These are phyloP conservation scores for Cathartes aura DNA, from an alignment of 2,113 vertebrate species.

Conservation along the genomic window DNA sequence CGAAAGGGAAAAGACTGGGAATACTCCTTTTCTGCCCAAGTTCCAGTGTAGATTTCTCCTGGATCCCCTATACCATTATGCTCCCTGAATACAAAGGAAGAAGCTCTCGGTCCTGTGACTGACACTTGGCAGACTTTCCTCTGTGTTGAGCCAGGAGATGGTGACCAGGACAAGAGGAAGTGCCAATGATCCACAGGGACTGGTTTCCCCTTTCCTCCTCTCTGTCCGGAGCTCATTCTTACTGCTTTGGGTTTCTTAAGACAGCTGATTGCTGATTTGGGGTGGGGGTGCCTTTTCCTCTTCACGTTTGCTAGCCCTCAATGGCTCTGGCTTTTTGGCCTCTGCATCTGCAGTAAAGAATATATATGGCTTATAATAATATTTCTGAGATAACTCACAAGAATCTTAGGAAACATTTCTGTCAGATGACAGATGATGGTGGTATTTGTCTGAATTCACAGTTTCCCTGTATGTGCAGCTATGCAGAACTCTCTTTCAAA, in stretches of 20 bases:
- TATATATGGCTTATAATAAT: neutral
- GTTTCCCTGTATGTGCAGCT: neutral
- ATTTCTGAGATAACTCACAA: neutral
- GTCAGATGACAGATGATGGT: neutral
- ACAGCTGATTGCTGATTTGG: neutral
- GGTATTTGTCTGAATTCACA: neutral
- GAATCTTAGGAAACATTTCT: neutral
- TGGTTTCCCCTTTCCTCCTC: neutral
- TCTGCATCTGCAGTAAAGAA: neutral
- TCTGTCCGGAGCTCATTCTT: neutral
- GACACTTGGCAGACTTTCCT: neutral
- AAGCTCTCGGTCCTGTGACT: neutral
- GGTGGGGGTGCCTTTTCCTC: neutral
- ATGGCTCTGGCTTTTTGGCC: neutral
- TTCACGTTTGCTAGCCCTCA: fast-evolving
- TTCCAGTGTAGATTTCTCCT: neutral
- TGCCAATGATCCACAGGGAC: fast-evolving
- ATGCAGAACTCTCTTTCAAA: neutral
- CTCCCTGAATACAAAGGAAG: neutral
- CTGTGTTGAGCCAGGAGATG: neutral
- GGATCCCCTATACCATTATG: fast-evolving
- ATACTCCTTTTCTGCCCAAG: neutral
- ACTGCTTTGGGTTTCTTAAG: neutral
- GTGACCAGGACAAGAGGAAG: neutral
- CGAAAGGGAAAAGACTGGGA: neutral